Base-by-base conservation (phyloP, 2,888 invertebrate genomes). In the Esperia sulphurella region DNA sequence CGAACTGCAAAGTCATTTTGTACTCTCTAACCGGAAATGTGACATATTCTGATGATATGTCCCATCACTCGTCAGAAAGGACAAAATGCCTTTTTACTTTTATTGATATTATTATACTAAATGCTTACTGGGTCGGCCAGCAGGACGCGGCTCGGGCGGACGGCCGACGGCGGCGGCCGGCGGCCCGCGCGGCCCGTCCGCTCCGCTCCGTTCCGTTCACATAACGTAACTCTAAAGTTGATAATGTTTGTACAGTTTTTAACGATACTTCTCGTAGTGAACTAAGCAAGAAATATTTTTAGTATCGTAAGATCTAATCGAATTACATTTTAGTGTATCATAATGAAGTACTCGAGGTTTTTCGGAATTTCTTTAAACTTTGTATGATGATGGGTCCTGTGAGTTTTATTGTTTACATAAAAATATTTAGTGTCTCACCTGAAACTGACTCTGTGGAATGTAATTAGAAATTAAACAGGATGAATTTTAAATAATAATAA, bases 251-350 rank as follows among this genome's bases (percentile, higher is more conserved):
- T 89, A 88, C 89, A 89, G 88, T 85, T 86, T 83, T 82, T 84
- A 85, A 81, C 74, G 74, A 83, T 84, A 85, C 82, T 83, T 87
- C 83, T 87, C 79, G 82, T 88, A 88, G 89, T 66, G 66, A 62
- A 73, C 63, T 86, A 86, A 87, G 87, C 85, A 78, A 87, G 75
- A 86, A 83, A 85, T 84, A 86, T 86, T 88, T 79, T 85, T 84
- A 87, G 86, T 79, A 81, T 82, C 71, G 66, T 88, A 87, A 88
- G 86, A 83, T 86, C 88, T 87, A 87, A 87, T 87, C 87, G 89
- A 89, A 89, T 87, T 87, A 87, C 83, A 81, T 83, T 73, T 77
- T 87, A 88, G 82, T 86, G 85, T 83, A 83, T 71, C 71, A 83
- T 84, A 77, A 37, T n/a, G 29, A 83, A 80, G 70, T 80, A 78